A percentile compares a stretch with the other conserved stretches of the same genome.
These are phyloP conservation scores for Cydia fagiglandana DNA, from an alignment of 1,140 invertebrate species.

Conservation along the genomic window DNA sequence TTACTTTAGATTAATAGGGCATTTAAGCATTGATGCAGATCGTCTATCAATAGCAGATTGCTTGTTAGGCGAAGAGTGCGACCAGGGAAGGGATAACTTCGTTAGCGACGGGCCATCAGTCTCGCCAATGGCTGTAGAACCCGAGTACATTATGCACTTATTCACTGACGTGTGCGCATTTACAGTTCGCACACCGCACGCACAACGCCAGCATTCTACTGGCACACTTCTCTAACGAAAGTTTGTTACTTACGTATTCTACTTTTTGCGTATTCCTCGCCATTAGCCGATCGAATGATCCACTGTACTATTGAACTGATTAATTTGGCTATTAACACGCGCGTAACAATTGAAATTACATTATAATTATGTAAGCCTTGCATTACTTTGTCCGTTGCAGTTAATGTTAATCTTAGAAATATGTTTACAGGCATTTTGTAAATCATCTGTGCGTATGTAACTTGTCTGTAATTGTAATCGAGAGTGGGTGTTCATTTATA, in stretches of 20 bases:
- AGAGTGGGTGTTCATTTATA: not conserved
- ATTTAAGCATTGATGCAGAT: not conserved
- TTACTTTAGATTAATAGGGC: not conserved
- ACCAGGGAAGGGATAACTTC: constrained; percentile 34
- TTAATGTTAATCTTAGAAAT: not conserved
- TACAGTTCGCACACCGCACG: constrained; percentile 39
- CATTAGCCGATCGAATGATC: constrained; percentile 47
- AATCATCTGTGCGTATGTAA: not conserved
- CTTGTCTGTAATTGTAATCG: not conserved
- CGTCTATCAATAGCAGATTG: not conserved
- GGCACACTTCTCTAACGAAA: constrained; percentile 63
- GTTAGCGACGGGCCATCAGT: constrained; percentile 43
- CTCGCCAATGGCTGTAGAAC: constrained; percentile 47
- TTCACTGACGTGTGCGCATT: constrained; percentile 44
- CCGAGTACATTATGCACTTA: constrained; percentile 51
- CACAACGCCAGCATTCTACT: constrained; percentile 53
- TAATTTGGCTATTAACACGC: constrained; percentile 47
- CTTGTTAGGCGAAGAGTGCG: not conserved
- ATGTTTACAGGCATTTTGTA: not conserved
- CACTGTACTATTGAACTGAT: constrained; percentile 50
- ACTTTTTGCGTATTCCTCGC: constrained; percentile 59
- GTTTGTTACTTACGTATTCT: constrained; percentile 58
- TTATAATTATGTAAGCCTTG: not conserved
- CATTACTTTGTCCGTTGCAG: not conserved
- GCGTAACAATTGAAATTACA: not conserved